phyloP scores from a whole-genome alignment of 2,113 vertebrate genomes.

The Marcusenius ussheri region DNA sequence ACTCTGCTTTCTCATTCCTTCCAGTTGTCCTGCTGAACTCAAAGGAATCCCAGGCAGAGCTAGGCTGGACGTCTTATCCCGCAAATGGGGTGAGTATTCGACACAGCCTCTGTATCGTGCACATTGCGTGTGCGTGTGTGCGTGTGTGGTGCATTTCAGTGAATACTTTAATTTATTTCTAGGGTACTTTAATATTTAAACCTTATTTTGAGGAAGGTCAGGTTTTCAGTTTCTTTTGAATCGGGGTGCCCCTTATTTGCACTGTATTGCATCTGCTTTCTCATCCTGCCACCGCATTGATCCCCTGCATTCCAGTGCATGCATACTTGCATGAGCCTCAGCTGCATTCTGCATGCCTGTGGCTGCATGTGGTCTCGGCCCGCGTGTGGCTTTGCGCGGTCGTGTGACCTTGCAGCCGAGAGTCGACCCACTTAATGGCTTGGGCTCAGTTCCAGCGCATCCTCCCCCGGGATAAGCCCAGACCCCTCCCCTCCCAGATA shows the following conservation, averaged over 20 bases:
- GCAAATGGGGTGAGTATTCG: slow-evolving; percentile 75
- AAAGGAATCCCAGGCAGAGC: slow-evolving; percentile 88
- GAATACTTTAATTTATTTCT: neutral
- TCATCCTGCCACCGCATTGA: neutral
- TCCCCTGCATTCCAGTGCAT: neutral
- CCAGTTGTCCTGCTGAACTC: slow-evolving; percentile 89
- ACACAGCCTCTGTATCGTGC: neutral
- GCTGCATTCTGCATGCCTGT: neutral
- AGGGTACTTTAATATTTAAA: neutral
- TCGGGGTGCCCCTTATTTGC: neutral
- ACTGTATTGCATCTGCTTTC: neutral
- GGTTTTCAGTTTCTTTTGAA: neutral
- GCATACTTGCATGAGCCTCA: neutral
- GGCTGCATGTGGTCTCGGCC: neutral
- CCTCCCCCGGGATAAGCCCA: neutral
- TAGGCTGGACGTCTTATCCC: slow-evolving; percentile 88
- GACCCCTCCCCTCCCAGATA: neutral
- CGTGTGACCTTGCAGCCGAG: neutral
- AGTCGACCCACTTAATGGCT: slow-evolving; percentile 12
- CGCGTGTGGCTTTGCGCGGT: neutral
- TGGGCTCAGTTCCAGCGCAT: slow-evolving; percentile 15
- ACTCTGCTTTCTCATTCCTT: slow-evolving; percentile 21
- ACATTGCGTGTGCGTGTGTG: neutral
- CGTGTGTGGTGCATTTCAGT: neutral
- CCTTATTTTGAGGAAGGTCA: neutral